Conservation (phyloP, 2,888 invertebrate genomes). For the Melieria crassipennis region DNA sequence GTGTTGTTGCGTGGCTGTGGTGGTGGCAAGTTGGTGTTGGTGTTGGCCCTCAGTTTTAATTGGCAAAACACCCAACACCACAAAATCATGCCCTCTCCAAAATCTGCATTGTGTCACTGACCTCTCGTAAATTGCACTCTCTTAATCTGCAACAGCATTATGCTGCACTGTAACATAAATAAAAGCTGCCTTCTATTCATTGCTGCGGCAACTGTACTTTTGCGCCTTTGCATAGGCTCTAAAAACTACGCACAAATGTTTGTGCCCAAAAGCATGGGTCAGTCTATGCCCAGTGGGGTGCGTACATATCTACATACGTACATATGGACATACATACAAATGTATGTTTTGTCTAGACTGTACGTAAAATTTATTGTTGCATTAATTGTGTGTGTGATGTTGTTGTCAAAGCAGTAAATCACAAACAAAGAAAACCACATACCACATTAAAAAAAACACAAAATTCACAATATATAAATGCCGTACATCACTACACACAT, state of each 20-base stretch:
- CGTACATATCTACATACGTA: not conserved
- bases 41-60: too few species aligned
- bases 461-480: conserved; percentile 1
- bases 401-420: conserved; percentile 21
- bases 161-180: too few species aligned
- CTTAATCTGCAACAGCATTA: too few species aligned
- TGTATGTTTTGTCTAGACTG: conserved; percentile 45
- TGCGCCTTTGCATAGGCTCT: not conserved
- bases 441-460: conserved; percentile 13
- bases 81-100: too few species aligned
- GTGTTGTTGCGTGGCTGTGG: too few species aligned
- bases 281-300: not conserved
- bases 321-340: not conserved
- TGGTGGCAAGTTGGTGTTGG: too few species aligned
- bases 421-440: conserved; percentile 17
- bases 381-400: conserved; percentile 24
- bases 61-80: too few species aligned
- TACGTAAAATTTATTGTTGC: conserved; percentile 38
- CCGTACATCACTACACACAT: conserved; percentile 16
- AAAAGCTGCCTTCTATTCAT: too few species aligned
- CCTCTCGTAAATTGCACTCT: too few species aligned
- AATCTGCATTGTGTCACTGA: too few species aligned
- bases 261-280: conserved; percentile 8
- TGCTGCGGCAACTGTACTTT: conserved; percentile 20
- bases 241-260: conserved; percentile 22